These are phyloP conservation scores for Ranitomeya variabilis DNA, from an alignment of 2,113 vertebrate species.

Conservation along the genomic window DNA sequence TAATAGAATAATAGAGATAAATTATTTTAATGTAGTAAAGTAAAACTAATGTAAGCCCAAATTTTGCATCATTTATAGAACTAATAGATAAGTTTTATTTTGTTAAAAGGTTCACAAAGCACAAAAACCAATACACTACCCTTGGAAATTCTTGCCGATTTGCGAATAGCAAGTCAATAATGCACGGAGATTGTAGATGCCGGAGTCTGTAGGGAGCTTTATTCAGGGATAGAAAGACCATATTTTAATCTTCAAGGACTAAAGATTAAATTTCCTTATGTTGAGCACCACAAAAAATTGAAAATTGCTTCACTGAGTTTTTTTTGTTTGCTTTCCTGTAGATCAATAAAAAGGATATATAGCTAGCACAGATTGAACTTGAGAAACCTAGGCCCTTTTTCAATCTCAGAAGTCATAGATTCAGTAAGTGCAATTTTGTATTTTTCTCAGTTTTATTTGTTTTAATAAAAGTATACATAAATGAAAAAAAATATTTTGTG, in stretches of 20 bases:
- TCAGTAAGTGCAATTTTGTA: neutral
- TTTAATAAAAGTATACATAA: neutral
- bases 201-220: constrained; percentile 31
- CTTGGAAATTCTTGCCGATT: neutral
- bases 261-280: constrained; percentile 52
- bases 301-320: constrained; percentile 43
- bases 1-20: no score
- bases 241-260: constrained; percentile 53
- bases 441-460: neutral
- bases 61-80: neutral
- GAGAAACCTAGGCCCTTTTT: constrained; percentile 31
- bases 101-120: neutral
- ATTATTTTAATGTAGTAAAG: neutral
- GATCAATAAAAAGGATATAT: constrained; percentile 47
- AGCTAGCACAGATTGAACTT: constrained; percentile 28
- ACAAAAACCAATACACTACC: neutral
- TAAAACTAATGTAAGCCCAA: neutral
- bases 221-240: constrained; percentile 28
- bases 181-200: neutral
- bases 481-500: neutral
- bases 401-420: neutral
- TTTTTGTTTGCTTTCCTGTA: constrained; percentile 36
- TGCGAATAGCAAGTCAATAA: constrained; percentile 19
- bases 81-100: neutral
- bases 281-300: constrained; percentile 45